phyloP scores from a whole-genome alignment of 1,140 invertebrate species.

The Hyles vespertilio region DNA sequence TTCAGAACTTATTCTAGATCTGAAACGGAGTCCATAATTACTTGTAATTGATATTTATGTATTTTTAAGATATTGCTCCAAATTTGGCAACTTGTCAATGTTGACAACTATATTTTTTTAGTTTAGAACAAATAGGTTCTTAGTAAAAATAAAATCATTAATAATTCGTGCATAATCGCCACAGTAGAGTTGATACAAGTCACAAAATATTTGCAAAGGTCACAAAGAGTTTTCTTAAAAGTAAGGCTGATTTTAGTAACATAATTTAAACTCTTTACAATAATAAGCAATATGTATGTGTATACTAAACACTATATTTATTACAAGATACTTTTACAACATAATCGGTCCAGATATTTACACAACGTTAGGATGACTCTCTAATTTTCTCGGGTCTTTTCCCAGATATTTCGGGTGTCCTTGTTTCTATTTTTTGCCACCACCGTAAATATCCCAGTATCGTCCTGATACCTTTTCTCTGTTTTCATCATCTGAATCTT shows the following conservation, averaged over 20 bases:
- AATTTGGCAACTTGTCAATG: background rate
- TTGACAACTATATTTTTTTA: background rate
- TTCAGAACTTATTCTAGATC: conserved; percentile 6
- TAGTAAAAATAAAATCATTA: background rate
- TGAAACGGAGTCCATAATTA: background rate
- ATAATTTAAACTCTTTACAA: too few species aligned
- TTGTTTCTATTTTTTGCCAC: conserved; percentile 1
- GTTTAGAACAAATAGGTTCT: background rate
- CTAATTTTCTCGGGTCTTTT: conserved; percentile 11
- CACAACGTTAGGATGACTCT: conserved; percentile 3
- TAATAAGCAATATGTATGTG: too few species aligned
- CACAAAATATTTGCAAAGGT: too few species aligned
- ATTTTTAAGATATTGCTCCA: background rate
- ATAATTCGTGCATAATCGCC: background rate
- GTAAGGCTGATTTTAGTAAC: too few species aligned
- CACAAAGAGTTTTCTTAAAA: too few species aligned
- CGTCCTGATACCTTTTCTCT: conserved; percentile 1
- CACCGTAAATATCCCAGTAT: conserved; percentile 4
- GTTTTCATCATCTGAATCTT: conserved; percentile 5
- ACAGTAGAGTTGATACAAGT: too few species aligned
- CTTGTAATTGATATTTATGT: background rate
- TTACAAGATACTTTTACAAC: background rate
- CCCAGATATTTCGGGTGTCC: conserved; percentile 1
- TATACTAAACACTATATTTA: too few species aligned
- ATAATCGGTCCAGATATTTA: conserved; percentile 3